These are phyloP conservation scores for Brachyalestes nurse DNA, from an alignment of 2,797 vertebrate species.

Conservation along the genomic window DNA sequence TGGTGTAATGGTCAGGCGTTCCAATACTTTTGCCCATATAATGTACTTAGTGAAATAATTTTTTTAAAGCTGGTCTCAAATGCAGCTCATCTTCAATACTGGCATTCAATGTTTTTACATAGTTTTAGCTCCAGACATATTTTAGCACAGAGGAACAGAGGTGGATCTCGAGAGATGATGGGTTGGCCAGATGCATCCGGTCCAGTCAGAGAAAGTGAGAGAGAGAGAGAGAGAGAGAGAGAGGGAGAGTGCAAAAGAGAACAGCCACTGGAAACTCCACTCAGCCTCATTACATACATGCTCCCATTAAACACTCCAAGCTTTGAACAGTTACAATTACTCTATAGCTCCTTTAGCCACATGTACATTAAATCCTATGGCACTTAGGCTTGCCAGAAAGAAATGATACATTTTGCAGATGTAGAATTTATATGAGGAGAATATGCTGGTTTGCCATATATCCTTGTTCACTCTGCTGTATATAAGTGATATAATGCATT, in stretches of 20 bases:
- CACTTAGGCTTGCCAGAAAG: constrained; percentile 8
- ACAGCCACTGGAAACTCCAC: constrained; percentile 26
- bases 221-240: background rate
- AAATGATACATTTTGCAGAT: constrained; percentile 27
- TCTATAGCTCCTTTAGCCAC: constrained; percentile 23
- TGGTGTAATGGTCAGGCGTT: no score
- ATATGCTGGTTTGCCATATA: constrained; percentile 13
- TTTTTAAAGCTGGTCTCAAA: background rate
- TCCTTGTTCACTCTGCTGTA: background rate
- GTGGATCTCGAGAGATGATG: constrained; percentile 52
- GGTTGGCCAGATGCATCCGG: constrained; percentile 60
- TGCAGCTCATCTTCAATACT: background rate
- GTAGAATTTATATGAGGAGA: background rate
- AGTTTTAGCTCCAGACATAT: background rate
- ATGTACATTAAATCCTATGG: constrained; percentile 29
- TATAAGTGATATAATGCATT: background rate
- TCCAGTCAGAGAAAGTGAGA: constrained; percentile 1
- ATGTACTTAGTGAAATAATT: no score
- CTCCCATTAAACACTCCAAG: constrained; percentile 35
- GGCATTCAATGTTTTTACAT: background rate
- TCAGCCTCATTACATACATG: constrained; percentile 37
- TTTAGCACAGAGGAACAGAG: constrained; percentile 18
- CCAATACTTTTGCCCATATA: no score
- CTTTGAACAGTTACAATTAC: constrained; percentile 29
- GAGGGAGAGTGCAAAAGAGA: constrained; percentile 14